These are phyloP conservation scores for Centroberyx gerrardi DNA, from an alignment of 2,797 vertebrate species.

Conservation along the genomic window DNA sequence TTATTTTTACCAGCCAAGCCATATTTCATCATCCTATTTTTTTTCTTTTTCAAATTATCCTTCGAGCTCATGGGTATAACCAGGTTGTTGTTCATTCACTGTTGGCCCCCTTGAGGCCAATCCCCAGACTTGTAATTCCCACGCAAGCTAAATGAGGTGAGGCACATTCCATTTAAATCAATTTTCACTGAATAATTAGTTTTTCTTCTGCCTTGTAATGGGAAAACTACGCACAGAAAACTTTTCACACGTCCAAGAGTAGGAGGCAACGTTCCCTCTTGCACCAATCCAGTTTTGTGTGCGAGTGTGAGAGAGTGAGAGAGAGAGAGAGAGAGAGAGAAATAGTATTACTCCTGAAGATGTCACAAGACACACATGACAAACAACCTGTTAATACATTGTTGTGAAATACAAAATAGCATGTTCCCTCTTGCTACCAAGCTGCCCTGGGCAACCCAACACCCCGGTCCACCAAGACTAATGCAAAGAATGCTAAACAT, in stretches of 20 bases:
- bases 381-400: too few relatives aligned
- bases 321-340: too few relatives aligned
- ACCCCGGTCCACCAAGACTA: slow-evolving; percentile 19
- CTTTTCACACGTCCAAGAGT: neutral
- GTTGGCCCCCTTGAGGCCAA: slow-evolving; percentile 14
- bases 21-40: neutral
- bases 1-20: neutral
- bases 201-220: neutral
- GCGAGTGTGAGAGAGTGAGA: neutral
- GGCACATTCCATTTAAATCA: slow-evolving; percentile 36
- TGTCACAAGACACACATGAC: neutral
- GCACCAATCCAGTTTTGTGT: neutral
- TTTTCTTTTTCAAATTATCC: neutral
- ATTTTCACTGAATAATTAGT: slow-evolving; percentile 38
- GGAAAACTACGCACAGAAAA: slow-evolving; percentile 19
- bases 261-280: neutral
- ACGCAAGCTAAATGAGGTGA: slow-evolving; percentile 17
- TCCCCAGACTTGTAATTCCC: slow-evolving; percentile 28
- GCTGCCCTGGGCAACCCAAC: too few relatives aligned
- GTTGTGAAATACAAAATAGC: too few relatives aligned
- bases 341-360: neutral
- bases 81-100: slow-evolving; percentile 1
- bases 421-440: too few relatives aligned
- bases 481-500: slow-evolving; percentile 70
- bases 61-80: neutral